phyloP scores from a whole-genome alignment of 2,113 vertebrate genomes.

The Lagopus leucura region DNA sequence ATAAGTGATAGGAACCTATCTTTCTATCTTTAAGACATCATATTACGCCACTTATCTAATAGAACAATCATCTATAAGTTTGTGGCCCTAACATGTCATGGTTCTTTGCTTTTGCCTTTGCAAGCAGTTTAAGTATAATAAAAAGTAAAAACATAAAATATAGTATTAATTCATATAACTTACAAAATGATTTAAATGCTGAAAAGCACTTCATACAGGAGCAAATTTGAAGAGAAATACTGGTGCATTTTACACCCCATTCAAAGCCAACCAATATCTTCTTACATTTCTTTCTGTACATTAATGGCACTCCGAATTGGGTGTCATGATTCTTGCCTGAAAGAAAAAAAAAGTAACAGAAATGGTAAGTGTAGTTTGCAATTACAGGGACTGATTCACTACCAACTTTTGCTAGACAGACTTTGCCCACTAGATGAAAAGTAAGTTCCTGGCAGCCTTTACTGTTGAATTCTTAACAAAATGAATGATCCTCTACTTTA shows the following conservation, averaged over 20 bases:
- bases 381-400: conserved; percentile 7
- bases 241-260: background rate
- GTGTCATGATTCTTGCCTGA: background rate
- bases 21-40: background rate
- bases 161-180: background rate
- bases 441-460: background rate
- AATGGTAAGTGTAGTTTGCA: conserved; percentile 28
- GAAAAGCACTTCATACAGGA: background rate
- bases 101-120: background rate
- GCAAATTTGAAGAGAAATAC: background rate
- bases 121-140: background rate
- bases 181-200: background rate
- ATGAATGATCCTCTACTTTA: background rate
- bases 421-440: background rate
- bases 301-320: conserved; percentile 7
- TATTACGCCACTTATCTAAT: background rate
- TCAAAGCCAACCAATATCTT: background rate
- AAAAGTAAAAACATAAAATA: background rate
- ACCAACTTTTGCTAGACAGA: background rate
- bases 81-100: background rate
- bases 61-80: background rate
- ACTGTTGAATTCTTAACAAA: background rate
- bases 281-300: background rate
- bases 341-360: background rate
- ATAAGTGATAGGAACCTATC: background rate